These are phyloP conservation scores for Mionectes macconnelli DNA, from an alignment of 2,113 vertebrate species.

Conservation along the genomic window DNA sequence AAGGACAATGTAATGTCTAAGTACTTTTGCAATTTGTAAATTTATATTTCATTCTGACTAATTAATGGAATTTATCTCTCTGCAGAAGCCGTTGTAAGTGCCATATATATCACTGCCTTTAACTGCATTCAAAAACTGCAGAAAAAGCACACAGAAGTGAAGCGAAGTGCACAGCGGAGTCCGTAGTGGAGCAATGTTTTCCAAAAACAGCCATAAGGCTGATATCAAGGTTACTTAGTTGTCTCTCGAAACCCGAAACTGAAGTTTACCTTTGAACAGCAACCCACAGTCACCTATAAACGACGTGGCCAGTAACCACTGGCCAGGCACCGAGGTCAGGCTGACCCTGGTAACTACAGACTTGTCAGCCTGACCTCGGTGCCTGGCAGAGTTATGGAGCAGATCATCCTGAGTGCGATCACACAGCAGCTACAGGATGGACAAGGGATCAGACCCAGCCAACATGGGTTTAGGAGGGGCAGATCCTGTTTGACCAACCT, in stretches of 20 bases:
- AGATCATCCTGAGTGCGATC: too few species aligned
- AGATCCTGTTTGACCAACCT: too few species aligned
- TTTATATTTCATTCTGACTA: conserved; percentile 46
- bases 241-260: neutral
- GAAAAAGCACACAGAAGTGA: neutral
- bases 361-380: too few species aligned
- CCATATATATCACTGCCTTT: neutral
- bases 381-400: too few species aligned
- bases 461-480: too few species aligned
- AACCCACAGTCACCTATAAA: neutral
- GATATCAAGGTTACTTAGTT: neutral
- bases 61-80: conserved; percentile 40
- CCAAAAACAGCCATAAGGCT: neutral
- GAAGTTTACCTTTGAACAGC: neutral
- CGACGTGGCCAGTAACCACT: neutral
- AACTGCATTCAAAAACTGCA: neutral
- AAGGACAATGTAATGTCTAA: conserved; percentile 62
- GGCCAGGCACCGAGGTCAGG: too few species aligned
- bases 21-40: conserved; percentile 25
- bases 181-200: neutral
- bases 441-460: too few species aligned
- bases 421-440: too few species aligned
- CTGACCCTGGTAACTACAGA: too few species aligned
- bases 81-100: neutral
- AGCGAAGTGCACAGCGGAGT: neutral